These are phyloP conservation scores for Tychaedon coryphoeus DNA, from an alignment of 2,113 vertebrate species.

Conservation along the genomic window DNA sequence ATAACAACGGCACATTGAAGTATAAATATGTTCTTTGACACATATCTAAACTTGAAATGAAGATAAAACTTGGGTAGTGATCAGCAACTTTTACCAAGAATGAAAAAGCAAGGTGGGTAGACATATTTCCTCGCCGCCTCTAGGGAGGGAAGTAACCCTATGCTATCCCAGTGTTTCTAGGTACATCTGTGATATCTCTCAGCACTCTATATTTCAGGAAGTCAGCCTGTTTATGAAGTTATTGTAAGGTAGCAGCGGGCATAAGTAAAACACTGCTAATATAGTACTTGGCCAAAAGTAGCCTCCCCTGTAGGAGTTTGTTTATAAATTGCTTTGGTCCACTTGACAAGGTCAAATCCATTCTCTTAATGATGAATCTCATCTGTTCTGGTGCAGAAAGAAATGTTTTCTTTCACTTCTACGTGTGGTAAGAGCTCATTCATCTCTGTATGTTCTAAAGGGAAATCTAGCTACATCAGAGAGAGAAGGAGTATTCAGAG, in stretches of 20 bases:
- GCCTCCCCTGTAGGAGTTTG: constrained; percentile 76
- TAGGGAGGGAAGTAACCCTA: constrained; percentile 43
- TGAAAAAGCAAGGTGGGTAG: background rate
- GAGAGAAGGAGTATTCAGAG: constrained; percentile 78
- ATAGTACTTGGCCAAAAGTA: constrained; percentile 68
- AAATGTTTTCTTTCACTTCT: constrained; percentile 85
- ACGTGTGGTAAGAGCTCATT: constrained; percentile 85
- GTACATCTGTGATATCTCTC: constrained; percentile 56
- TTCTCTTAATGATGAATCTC: constrained; percentile 93
- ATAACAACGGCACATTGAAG: background rate
- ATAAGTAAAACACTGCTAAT: constrained; percentile 64
- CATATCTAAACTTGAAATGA: background rate
- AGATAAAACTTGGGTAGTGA: background rate
- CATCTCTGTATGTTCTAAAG: constrained; percentile 82
- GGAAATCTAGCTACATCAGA: constrained; percentile 80
- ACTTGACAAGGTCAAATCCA: constrained; percentile 97
- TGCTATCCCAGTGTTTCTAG: constrained; percentile 1
- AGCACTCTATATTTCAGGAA: constrained; percentile 65
- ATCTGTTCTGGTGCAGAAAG: constrained; percentile 84
- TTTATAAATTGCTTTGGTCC: constrained; percentile 94
- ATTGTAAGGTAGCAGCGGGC: constrained; percentile 63
- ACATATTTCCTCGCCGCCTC: background rate
- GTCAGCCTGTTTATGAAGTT: constrained; percentile 58
- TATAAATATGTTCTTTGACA: background rate
- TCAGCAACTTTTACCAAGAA: background rate